Conservation (phyloP, 2,113 vertebrate species). For the Dasyornis broadbenti region DNA sequence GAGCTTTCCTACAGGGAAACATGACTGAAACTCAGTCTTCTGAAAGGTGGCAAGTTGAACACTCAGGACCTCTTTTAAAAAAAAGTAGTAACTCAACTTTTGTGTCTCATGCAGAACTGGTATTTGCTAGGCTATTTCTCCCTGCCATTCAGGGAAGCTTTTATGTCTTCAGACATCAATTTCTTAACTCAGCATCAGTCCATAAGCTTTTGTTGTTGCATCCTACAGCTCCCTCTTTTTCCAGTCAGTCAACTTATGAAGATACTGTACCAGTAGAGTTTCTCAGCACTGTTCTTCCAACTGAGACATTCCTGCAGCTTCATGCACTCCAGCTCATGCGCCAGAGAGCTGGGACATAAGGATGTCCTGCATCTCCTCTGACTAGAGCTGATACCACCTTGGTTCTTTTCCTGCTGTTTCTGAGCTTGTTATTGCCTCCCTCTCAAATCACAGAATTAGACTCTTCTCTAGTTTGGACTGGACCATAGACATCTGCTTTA, state of each 20-base stretch:
- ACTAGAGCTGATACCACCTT: background rate
- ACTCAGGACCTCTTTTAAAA: background rate
- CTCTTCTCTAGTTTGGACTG: background rate
- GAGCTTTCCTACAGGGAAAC: background rate
- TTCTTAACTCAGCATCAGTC: background rate
- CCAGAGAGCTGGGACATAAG: background rate
- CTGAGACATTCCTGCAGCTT: background rate
- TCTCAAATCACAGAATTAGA: background rate
- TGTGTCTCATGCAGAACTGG: background rate
- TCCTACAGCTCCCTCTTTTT: background rate
- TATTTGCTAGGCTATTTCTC: background rate
- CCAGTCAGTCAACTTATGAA: background rate
- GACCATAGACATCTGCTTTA: background rate
- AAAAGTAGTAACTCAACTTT: background rate
- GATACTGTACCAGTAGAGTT: background rate
- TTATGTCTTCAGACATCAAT: background rate
- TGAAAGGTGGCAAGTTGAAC: background rate
- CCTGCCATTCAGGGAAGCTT: background rate
- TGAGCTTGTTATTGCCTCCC: background rate
- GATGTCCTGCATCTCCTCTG: fast-evolving
- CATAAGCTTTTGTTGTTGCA: background rate
- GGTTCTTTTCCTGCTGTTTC: background rate
- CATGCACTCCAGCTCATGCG: background rate
- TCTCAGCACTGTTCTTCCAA: background rate
- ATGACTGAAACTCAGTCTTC: background rate